Base-by-base conservation (phyloP, 2,113 vertebrate species). In the Chamaea fasciata region DNA sequence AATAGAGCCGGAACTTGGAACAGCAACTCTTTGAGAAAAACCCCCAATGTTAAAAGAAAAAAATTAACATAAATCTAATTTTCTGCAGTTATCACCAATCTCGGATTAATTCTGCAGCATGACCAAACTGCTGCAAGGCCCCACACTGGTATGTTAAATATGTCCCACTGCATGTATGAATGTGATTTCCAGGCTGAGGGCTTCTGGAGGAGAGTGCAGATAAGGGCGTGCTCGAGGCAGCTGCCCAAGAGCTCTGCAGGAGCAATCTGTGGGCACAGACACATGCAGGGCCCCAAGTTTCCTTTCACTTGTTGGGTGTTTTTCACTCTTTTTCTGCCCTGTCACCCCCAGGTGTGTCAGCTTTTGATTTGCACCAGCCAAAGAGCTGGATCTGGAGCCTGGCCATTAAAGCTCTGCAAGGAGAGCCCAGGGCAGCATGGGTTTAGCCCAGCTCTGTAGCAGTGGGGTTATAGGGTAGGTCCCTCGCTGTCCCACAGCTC, bases 11-110 rank as follows among this genome's bases (percentile, higher is more conserved):
- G 33, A 31, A 30, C 60, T 82, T 50, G n/a, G 52, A 73, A 37
- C 7, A 59, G n/a, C 62, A 80, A 28, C 6, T 26, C 12, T 41
- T 42, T 6, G 20, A 67, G 4, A 22, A 35, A 70, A 62, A 50
- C 0, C 6, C 2, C 24, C 11, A 30, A 11, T 1, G 0, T 35
- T 60, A 37, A 44, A 69, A 53, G 65, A 41, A 44, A 69, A 49
- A 65, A 56, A 83, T 83, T 75, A 50, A n/a, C 47, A 64, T 67
- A 83, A 83, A 71, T 56, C 41, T 76, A 33, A 89, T 95, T 94
- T 94, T 84, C 50, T 83, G 46, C 35, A 15, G 30, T 60, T 92
- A 64, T 77, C 63, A 20, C 50, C 18, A 18, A 69, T 91, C 80
- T 89, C 4, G 4, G 62, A 68, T 70, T 65, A 60, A 64, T 83